Base-by-base conservation (phyloP, 2,888 invertebrate genomes). In the Tenthredo mesomela region DNA sequence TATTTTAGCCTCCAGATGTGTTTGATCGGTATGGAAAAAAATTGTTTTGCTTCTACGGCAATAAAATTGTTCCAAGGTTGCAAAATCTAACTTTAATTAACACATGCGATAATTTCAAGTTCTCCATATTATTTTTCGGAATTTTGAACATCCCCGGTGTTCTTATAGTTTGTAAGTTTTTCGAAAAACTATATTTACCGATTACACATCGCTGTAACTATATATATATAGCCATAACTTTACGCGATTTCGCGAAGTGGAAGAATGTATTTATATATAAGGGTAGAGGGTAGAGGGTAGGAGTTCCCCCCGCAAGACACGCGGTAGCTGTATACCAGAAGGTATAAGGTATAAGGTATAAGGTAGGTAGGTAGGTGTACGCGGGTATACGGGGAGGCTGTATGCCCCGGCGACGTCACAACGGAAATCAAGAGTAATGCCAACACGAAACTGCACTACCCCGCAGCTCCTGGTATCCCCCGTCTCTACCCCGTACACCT, bases 341-440 rank as follows among this genome's bases (percentile, higher is more conserved):
- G 61, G 21, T 21, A 18, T 54, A 47, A 47, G 47, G 50, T 54
- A 54, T 18, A 18, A 21, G 61, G 21, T 61, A 25, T 2, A 25
- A 58, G 58, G 21, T 25, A 12, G 47, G 10, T 25, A 61, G 21
- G 21, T 9, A 61, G 21, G 10, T n/a, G 10, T 54, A 54, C n/a
- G 25, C n/a, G 25, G 58, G n/a, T 58, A 58, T 61, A 61, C 61
- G 25, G 61, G 61, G 25, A 21, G 61, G 61, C 25, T 61, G 61
- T 21, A 61, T 61, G 61, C 61, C 89, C 89, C 73, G 58, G 91
- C 91, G 91, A 91, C 92, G 93, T 93, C 94, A 94, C 93, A 93
- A 92, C 93, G 94, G 94, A 95, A 95, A 95, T 95, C 95, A 95
- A 95, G 95, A 95, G 94, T 95, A 95, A 95, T 95, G 95, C 94